Evolutionary conservation across 2,797 vertebrate species (phyloP).

Genomic region (Ispidina picta): DNA sequence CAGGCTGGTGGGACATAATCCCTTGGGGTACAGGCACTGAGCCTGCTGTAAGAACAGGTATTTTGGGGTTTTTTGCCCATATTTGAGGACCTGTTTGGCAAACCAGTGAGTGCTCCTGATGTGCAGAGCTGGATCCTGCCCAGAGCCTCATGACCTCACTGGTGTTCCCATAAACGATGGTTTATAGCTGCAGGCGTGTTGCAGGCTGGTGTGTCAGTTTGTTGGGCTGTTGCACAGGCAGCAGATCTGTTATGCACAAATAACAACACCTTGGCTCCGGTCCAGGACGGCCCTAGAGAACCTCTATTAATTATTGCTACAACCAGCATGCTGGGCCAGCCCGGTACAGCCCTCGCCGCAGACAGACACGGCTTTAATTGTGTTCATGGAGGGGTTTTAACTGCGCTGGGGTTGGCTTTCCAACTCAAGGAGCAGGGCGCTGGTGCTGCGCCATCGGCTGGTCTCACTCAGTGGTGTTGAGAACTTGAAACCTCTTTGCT

Average conservation of each 20-base stretch:
- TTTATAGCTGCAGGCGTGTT: not conserved
- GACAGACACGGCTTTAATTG: not conserved
- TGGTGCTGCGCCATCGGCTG: not conserved
- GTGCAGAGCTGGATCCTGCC: not conserved
- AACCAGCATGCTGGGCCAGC: not conserved
- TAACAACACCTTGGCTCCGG: not conserved
- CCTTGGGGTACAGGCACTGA: not conserved
- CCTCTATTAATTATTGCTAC: not conserved
- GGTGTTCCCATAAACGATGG: not conserved
- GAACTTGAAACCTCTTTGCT: not conserved
- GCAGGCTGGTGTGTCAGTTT: not conserved
- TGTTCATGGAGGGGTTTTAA: not conserved
- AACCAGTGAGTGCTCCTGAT: accelerated
- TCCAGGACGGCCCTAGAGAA: not conserved
- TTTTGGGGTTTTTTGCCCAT: not conserved
- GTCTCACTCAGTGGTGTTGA: not conserved
- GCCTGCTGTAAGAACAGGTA: not conserved
- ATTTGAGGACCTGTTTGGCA: not conserved
- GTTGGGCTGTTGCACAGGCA: not conserved
- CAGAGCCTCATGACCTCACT: not conserved
- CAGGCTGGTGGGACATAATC: not conserved
- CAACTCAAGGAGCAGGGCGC: not conserved
- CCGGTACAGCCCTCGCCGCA: not conserved
- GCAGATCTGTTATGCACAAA: not conserved
- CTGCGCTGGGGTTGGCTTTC: not conserved